Base-by-base conservation (phyloP, 2,113 vertebrate species). In the Podiceps cristatus region DNA sequence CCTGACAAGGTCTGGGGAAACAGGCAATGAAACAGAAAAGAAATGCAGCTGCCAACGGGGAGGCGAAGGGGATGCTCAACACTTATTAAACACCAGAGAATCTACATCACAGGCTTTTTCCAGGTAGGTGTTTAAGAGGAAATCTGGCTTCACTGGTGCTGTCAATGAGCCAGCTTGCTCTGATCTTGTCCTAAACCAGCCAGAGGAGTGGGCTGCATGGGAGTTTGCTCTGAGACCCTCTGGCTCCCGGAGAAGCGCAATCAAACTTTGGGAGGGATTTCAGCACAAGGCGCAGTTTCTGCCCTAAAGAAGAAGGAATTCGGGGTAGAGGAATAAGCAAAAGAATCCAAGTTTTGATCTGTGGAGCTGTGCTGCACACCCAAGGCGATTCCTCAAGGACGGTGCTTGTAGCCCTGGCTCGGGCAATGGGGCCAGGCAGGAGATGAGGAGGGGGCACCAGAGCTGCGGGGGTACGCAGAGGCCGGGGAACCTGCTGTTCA, bases 381-480 rank as follows among this genome's bases (percentile, higher is more conserved):
- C 23, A 16, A 14, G 27, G 24, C 45, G 60, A 31, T 29, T 40
- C 53, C 73, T 52, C 3, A 1, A 37, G 29, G 17, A n/a, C 0
- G 2, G 27, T 44, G 25, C 29, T 45, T 66, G 33, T 35, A 82
- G 79, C 29, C 8, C 11, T 4, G 12, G 11, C 78, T 62, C 1
- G 3, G 42, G 50, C 0, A 2, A 0, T n/a, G 31, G 24, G 25
- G 33, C 18, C 28, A 33, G 60, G 24, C 56, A 90, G 58, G 60
- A 49, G 81, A 11, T 12, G 49, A 47, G 44, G 7, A 63, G 11
- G 24, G 24, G 72, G 49, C 15, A 17, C 37, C 67, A 68, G 72
- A 35, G 68, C 62, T 64, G 22, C 0, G 2, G 9, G 16, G 20
- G 2, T 64, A 63, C 1, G 1, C 19, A 50, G 42, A 53, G 8